Percentiles rank a stretch among this genome's conserved stretches.
These are phyloP conservation scores for Drosophila anomalata DNA, from an alignment of 2,888 invertebrate species.

Conservation along the genomic window DNA sequence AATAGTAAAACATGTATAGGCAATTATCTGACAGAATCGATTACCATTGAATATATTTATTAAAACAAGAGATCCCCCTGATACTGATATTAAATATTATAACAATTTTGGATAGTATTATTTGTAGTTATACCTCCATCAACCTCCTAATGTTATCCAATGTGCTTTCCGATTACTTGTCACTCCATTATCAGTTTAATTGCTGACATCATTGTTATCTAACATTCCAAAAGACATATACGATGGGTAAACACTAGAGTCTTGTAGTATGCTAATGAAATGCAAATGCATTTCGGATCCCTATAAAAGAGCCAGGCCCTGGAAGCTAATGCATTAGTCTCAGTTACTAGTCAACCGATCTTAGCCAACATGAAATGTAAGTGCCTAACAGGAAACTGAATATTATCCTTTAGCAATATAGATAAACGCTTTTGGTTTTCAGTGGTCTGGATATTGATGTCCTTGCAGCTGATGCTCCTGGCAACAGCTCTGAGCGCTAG, in stretches of 20 bases:
- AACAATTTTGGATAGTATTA: neutral
- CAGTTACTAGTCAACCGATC: conserved; percentile 3
- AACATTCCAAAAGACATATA: conserved; percentile 22
- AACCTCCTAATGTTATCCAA: neutral
- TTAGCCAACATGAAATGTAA: conserved; percentile 54
- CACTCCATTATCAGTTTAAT: neutral
- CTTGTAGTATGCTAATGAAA: conserved; percentile 60
- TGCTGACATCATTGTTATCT: conserved; percentile 9
- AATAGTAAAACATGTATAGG: neutral
- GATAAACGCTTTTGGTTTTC: conserved; percentile 28
- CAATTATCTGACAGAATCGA: neutral
- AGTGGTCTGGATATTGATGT: conserved; percentile 52
- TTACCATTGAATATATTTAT: neutral
- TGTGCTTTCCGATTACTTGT: neutral
- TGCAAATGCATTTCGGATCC: conserved; percentile 26
- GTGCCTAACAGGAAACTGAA: conserved; percentile 29
- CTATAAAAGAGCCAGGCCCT: conserved; percentile 52
- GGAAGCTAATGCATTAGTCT: conserved; percentile 10
- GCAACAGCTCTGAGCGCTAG: conserved; percentile 51
- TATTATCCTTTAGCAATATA: conserved; percentile 18
- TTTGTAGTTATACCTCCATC: neutral
- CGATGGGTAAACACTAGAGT: conserved; percentile 29
- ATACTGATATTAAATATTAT: too few relatives aligned
- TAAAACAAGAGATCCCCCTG: neutral
- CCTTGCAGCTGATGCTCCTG: conserved; percentile 51